These are phyloP conservation scores for Labeo calbasu DNA, from an alignment of 2,797 vertebrate species.

Conservation along the genomic window DNA sequence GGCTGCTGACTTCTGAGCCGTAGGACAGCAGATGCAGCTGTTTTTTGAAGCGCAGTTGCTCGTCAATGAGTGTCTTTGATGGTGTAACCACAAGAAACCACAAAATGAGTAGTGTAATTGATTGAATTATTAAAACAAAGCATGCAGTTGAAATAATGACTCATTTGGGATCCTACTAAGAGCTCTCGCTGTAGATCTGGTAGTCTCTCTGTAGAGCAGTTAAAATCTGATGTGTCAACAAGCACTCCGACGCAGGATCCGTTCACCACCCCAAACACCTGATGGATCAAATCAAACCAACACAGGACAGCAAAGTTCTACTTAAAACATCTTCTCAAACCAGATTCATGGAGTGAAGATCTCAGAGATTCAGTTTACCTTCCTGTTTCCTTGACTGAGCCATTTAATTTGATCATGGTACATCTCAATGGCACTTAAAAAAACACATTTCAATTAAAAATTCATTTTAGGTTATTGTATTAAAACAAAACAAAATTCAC, in stretches of 20 bases:
- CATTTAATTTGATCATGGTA: constrained; percentile 77
- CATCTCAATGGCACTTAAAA: constrained; percentile 59
- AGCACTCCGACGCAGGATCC: constrained; percentile 77
- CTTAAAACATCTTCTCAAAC: neutral
- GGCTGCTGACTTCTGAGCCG: constrained; percentile 62
- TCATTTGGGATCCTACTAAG: constrained; percentile 68
- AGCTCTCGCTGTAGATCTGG: constrained; percentile 75
- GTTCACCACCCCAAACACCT: constrained; percentile 82
- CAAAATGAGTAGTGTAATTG: neutral
- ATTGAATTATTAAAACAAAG: constrained; percentile 8
- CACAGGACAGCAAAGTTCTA: neutral
- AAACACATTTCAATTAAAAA: neutral
- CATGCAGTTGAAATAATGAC: neutral
- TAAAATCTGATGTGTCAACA: constrained; percentile 70
- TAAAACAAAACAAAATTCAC: neutral
- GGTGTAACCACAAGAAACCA: neutral
- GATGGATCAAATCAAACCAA: constrained; percentile 5
- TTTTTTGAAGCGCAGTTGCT: constrained; percentile 80
- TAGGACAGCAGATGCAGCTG: constrained; percentile 78
- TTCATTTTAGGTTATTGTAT: neutral
- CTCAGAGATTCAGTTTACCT: constrained; percentile 70
- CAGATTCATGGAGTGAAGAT: neutral
- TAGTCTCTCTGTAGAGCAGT: constrained; percentile 62
- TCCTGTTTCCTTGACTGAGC: constrained; percentile 79
- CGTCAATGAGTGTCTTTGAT: constrained; percentile 75